phyloP scores from a whole-genome alignment of 2,888 invertebrate genomes.

The Dasypolia templi region DNA sequence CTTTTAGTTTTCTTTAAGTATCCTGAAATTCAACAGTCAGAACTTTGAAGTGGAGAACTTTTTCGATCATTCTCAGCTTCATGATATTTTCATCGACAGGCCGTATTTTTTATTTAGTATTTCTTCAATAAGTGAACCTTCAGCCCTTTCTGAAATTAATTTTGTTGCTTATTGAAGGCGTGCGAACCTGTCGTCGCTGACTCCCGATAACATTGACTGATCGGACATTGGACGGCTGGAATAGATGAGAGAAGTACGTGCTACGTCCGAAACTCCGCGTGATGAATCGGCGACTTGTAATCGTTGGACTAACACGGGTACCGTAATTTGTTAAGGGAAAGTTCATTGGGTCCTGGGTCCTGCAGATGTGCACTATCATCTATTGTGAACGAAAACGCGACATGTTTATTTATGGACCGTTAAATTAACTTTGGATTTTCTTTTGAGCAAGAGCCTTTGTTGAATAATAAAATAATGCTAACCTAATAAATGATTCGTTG shows the following conservation, averaged over 20 bases:
- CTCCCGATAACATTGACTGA: slow-evolving; percentile 87
- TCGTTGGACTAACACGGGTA: slow-evolving; percentile 86
- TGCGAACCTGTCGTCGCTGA: slow-evolving; percentile 72
- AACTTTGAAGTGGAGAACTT: slow-evolving; percentile 15
- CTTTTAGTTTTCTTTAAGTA: slow-evolving; percentile 30
- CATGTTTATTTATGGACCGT: slow-evolving; percentile 67
- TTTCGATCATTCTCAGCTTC: slow-evolving; percentile 13
- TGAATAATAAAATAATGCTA: slow-evolving; percentile 40
- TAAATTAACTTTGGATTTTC: slow-evolving; percentile 60
- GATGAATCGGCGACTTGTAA: slow-evolving; percentile 89
- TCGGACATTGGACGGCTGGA: slow-evolving; percentile 81
- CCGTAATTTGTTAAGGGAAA: slow-evolving; percentile 83
- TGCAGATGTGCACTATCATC: slow-evolving; percentile 84
- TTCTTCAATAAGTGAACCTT: slow-evolving; percentile 61
- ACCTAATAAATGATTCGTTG: slow-evolving; percentile 26
- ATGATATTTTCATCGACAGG: slow-evolving; percentile 13
- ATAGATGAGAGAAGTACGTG: slow-evolving; percentile 88
- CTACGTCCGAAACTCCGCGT: slow-evolving; percentile 79
- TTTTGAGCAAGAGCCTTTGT: slow-evolving; percentile 24
- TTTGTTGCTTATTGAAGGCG: slow-evolving; percentile 81
- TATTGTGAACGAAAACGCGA: slow-evolving; percentile 76
- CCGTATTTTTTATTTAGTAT: slow-evolving; percentile 36
- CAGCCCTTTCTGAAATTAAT: slow-evolving; percentile 77
- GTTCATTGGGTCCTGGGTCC: slow-evolving; percentile 74
- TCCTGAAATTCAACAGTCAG: slow-evolving; percentile 15